Conservation (phyloP, 2,797 vertebrate genomes). For the Sus cebifrons region DNA sequence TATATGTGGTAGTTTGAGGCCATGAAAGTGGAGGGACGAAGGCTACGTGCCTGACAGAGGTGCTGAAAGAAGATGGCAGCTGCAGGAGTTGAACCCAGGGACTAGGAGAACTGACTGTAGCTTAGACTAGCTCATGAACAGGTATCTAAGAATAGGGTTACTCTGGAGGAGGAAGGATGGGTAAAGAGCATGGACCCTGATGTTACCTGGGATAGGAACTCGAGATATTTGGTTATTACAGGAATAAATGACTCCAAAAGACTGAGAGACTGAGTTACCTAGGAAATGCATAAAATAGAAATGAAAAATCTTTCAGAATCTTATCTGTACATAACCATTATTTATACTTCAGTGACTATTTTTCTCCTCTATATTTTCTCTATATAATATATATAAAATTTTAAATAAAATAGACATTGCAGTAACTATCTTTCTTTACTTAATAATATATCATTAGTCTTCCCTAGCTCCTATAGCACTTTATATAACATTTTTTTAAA, state of each 20-base stretch:
- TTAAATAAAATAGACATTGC: slow-evolving; percentile 6
- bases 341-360: slow-evolving; percentile 2
- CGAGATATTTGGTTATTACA: slow-evolving; percentile 5
- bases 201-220: not conserved
- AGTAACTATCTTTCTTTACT: not conserved
- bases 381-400: not conserved
- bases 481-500: not conserved
- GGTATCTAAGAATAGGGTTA: not conserved
- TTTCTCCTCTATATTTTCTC: not conserved
- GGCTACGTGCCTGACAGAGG: not conserved
- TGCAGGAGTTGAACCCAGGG: not conserved
- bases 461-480: not conserved
- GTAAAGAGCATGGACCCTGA: not conserved
- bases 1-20: not conserved
- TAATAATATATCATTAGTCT: slow-evolving; percentile 26
- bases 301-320: slow-evolving; percentile 43
- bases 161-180: not conserved
- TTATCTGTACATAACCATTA: not conserved
- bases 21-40: not conserved
- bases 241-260: slow-evolving; percentile 11
- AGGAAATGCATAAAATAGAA: slow-evolving; percentile 48
- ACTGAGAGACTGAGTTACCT: not conserved
- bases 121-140: not conserved
- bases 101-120: not conserved
- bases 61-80: not conserved